Base-by-base conservation (phyloP, 2,797 vertebrate species). In the Etheostoma nigrum region DNA sequence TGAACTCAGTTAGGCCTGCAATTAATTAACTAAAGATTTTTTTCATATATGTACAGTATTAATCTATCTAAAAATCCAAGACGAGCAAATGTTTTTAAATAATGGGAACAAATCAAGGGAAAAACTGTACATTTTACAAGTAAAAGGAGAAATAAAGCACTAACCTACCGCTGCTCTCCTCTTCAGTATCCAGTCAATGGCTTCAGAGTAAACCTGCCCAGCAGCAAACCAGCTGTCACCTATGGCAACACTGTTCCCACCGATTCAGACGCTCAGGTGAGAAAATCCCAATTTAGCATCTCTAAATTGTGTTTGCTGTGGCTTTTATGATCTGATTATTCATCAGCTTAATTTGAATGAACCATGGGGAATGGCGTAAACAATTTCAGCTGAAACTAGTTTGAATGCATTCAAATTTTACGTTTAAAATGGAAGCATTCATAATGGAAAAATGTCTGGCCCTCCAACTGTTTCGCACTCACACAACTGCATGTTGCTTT, bases 141-240 rank as follows among this genome's bases (percentile, higher is more conserved):
- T 55, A 45, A 66, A 69, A 80, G 25, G 1, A 40, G 15, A 72
- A 78, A 45, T 30, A 7, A 30, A 33, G 23, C 30, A 51, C 64
- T 79, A 48, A 73, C 54, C 40, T 21, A 4, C 27, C 5, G 0
- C 45, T 74, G 14, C 30, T 73, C 25, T 86, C 55, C 25, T 68
- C 69, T 65, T 42, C 78, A 95, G 95, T 67, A 65, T 92, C 90
- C 92, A 47, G 73, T 70, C 60, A 94, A 93, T 64, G 93, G 89
- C 62, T 82, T 90, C 82, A 89, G 60, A 82, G 88, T 92, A 59
- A 74, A 73, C n/a, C 1, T 62, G 21, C 55, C 85, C 36, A 67
- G 68, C 79, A 88, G 58, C 80, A 86, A 82, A 55, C 47, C 81
- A 23, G 25, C 63, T 3, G 30, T 89, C 73, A 60, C 86, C 65